Base-by-base conservation (phyloP, 2,888 invertebrate species). In the Melanostoma scalare region DNA sequence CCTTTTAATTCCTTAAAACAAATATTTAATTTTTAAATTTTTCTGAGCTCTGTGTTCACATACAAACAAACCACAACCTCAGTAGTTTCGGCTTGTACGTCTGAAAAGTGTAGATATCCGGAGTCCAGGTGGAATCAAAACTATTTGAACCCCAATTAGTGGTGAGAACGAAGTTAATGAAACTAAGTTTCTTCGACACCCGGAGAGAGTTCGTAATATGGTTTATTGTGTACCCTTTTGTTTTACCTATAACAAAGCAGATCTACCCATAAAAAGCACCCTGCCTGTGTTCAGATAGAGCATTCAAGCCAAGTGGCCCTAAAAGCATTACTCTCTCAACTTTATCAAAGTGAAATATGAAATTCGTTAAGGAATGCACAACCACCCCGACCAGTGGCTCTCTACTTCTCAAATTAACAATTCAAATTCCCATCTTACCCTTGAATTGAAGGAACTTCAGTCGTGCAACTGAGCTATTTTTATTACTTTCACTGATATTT, bases 81-180 rank as follows among this genome's bases (percentile, higher is more conserved):
- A 20, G 20, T 20, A 20, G 20, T 20, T 20, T 20, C 20, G 0
- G 20, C 20, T 20, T 20, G 20, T 20, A 20, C 0, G 20, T 1
- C 20, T 20, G 20, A 20, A 20, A 20, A 20, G 52, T 69, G 50
- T 40, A 6, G 30, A 55, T n/a, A 9, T 6, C 50, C 10, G 10
- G 55, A 68, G 9, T 46, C 61, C 56, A 56, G 55, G 40, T 61
- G 56, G 44, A 52, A 78, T 77, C 78, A 69, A 78, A 82, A 69
- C 81, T 77, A 77, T 82, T 82, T 63, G 77, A 73, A 63, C 78
- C 73, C 78, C 69, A 77, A 82, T 82, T 78, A 82, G 78, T 68
- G 73, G 58, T 52, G 50, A 58, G 63, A 56, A 77, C 63, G 10
- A 44, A 77, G 81, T 82, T 68, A 82, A 82, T 77, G 56, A 82